These are phyloP conservation scores for Pristionchus fissidentatus DNA, from an alignment of 2,888 invertebrate species.

Conservation along the genomic window DNA sequence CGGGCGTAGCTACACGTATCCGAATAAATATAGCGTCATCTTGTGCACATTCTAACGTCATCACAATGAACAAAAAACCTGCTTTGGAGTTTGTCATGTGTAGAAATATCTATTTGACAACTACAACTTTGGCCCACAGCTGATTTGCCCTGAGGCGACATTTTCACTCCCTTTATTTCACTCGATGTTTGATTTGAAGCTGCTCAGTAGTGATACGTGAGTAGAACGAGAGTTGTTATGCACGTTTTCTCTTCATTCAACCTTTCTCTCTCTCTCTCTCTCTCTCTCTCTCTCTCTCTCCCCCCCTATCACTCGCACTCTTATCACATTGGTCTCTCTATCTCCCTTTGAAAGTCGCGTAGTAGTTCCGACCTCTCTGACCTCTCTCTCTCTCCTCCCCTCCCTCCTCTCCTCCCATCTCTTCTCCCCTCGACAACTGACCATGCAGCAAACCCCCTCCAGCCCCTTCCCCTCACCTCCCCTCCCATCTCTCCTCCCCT, in stretches of 20 bases:
- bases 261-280: too few species aligned
- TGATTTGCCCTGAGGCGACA: not conserved
- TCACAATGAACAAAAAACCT: too few species aligned
- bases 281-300: not conserved
- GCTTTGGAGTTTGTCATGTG: too few species aligned
- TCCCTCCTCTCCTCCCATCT: not conserved
- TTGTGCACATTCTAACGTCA: too few species aligned
- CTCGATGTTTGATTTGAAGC: not conserved
- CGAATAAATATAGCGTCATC: too few species aligned
- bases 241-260: too few species aligned
- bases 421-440: conserved; percentile 38
- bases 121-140: not conserved
- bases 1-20: too few species aligned
- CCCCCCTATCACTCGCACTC: not conserved
- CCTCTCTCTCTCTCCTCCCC: not conserved
- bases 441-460: not conserved
- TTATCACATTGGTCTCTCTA: not conserved
- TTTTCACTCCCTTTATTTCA: too few species aligned
- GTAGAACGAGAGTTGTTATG: not conserved
- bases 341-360: conserved; percentile 38
- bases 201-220: not conserved
- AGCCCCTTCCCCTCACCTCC: not conserved
- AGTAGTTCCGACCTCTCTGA: conserved; percentile 4
- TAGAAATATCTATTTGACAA: too few species aligned
- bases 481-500: not conserved